phyloP scores from a whole-genome alignment of 2,888 invertebrate genomes.

The Hymenopus coronatus region DNA sequence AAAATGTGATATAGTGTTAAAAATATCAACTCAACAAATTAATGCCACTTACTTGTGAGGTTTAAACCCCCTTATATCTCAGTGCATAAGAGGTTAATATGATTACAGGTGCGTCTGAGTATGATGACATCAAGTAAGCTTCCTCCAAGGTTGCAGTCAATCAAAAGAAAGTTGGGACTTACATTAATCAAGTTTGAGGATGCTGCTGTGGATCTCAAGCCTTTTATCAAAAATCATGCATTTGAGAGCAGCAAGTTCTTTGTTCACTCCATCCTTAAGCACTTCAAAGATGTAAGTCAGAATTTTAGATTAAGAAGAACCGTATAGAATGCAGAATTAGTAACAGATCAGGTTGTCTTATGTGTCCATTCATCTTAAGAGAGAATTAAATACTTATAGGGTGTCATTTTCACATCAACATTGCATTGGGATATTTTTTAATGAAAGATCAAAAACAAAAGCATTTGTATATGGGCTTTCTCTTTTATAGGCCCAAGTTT shows the following conservation, averaged over 20 bases:
- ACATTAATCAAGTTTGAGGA: constrained; percentile 95
- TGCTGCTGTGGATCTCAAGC: constrained; percentile 87
- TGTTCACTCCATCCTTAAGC: constrained; percentile 74
- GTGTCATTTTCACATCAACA: too few relatives aligned
- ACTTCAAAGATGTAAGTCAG: constrained; percentile 72
- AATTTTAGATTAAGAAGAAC: not conserved
- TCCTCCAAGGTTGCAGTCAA: constrained; percentile 66
- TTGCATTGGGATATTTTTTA: too few relatives aligned
- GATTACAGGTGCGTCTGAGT: constrained; percentile 72
- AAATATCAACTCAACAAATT: too few relatives aligned
- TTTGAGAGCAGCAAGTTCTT: constrained; percentile 90
- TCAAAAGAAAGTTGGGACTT: constrained; percentile 83
- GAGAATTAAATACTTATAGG: too few relatives aligned
- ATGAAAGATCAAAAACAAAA: too few relatives aligned
- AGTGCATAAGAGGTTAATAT: not conserved
- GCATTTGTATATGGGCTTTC: too few relatives aligned
- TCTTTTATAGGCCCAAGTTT: too few relatives aligned
- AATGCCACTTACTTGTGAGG: too few relatives aligned
- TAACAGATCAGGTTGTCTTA: not conserved
- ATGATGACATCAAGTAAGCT: constrained; percentile 87
- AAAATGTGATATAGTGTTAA: too few relatives aligned
- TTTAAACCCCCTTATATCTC: too few relatives aligned
- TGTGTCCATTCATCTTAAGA: not conserved
- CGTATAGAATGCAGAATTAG: not conserved
- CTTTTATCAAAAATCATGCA: constrained; percentile 81